Evolutionary conservation across 2,113 vertebrate genomes (phyloP).

Genomic region (Poeciliopsis occidentalis): DNA sequence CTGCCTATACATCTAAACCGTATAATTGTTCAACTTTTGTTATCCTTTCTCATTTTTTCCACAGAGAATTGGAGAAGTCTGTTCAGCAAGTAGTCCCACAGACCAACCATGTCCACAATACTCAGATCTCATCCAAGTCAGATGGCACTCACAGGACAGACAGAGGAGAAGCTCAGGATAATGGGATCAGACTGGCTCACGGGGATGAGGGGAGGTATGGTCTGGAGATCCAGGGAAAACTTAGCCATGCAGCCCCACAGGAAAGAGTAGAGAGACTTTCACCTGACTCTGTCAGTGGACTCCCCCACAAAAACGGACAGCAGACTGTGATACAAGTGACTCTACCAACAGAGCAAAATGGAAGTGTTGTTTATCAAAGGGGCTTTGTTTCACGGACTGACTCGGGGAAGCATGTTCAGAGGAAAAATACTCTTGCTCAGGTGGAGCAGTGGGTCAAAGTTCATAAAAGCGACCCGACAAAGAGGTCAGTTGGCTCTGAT

Average conservation of each 20-base stretch:
- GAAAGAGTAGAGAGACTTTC: conserved; percentile 81
- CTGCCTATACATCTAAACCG: neutral
- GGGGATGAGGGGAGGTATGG: conserved; percentile 79
- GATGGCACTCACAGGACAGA: conserved; percentile 76
- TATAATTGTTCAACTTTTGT: neutral
- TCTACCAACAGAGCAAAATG: conserved; percentile 87
- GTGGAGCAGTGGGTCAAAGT: conserved; percentile 95
- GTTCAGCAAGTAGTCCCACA: conserved; percentile 86
- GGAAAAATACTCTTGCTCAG: conserved; percentile 89
- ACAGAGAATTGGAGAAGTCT: conserved; percentile 85
- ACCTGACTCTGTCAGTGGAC: conserved; percentile 76
- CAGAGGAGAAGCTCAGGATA: conserved; percentile 71
- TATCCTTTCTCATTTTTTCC: conserved; percentile 11
- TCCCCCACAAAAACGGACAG: conserved; percentile 84
- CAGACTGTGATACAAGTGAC: conserved; percentile 69
- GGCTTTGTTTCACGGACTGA: conserved; percentile 79
- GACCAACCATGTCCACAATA: conserved; percentile 84
- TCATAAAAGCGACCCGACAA: conserved; percentile 88
- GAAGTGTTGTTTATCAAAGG: conserved; percentile 84
- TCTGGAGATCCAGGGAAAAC: conserved; percentile 82
- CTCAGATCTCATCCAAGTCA: conserved; percentile 75
- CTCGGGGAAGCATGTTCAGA: conserved; percentile 89
- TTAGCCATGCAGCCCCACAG: conserved; percentile 65
- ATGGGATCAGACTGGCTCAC: conserved; percentile 72
- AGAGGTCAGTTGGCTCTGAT: conserved; percentile 82